These are phyloP conservation scores for Agonopterix alstromeriana DNA, from an alignment of 2,888 invertebrate genomes.

Conservation along the genomic window DNA sequence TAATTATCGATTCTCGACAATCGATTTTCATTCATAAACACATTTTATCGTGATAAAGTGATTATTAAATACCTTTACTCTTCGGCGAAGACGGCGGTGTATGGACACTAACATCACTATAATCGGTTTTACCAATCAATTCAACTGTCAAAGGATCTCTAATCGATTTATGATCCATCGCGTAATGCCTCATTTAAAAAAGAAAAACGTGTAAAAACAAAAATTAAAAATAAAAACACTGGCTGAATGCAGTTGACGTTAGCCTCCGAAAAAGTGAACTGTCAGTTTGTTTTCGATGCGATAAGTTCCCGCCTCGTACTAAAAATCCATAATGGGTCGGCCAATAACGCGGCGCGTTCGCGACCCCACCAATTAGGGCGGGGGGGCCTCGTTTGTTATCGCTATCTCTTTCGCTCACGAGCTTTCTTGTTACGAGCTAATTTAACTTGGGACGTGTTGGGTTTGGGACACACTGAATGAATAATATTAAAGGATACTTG, in stretches of 20 bases:
- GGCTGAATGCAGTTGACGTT: slow-evolving; percentile 23
- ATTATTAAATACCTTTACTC: slow-evolving; percentile 45
- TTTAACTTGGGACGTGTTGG: slow-evolving; percentile 31
- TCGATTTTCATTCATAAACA: no score
- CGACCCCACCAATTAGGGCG: slow-evolving; percentile 65
- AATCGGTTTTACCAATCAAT: slow-evolving; percentile 35
- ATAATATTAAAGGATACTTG: no score
- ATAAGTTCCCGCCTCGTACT: slow-evolving; percentile 35
- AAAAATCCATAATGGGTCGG: slow-evolving; percentile 66
- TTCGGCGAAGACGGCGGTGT: slow-evolving; percentile 59
- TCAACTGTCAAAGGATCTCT: slow-evolving; percentile 41
- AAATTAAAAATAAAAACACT: slow-evolving; percentile 16
- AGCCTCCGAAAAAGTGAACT: slow-evolving; percentile 44
- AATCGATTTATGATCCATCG: slow-evolving; percentile 31
- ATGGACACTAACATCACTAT: slow-evolving; percentile 23
- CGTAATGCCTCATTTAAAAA: slow-evolving; percentile 34
- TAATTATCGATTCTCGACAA: no score
- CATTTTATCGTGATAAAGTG: no score
- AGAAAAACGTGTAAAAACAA: slow-evolving; percentile 1
- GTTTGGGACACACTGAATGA: slow-evolving; percentile 28
- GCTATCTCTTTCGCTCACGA: slow-evolving; percentile 58
- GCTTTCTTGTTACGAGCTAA: slow-evolving; percentile 45
- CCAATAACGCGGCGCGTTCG: slow-evolving; percentile 55
- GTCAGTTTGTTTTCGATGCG: slow-evolving; percentile 48
- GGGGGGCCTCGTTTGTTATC: slow-evolving; percentile 47